Evolutionary conservation across 2,888 invertebrate species (phyloP).

Genomic region (Zygaena filipendulae): DNA sequence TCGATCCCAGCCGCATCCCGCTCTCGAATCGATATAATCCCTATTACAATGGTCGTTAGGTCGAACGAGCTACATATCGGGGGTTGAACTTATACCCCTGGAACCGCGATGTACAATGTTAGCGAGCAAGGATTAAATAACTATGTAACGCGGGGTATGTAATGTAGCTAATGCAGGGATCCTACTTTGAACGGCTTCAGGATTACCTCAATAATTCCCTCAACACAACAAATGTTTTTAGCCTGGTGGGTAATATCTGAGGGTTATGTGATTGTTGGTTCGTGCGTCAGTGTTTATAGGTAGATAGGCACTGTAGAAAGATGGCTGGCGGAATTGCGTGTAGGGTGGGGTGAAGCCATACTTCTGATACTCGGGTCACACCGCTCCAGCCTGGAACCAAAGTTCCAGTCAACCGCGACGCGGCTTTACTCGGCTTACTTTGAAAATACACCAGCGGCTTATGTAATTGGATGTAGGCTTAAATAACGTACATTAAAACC

Average conservation of each 20-base stretch:
- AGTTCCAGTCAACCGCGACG: conserved; percentile 38
- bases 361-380: conserved; percentile 34
- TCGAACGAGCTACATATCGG: conserved; percentile 28
- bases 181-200: conserved; percentile 62
- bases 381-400: conserved; percentile 34
- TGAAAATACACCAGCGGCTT: too few relatives aligned
- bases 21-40: conserved; percentile 35
- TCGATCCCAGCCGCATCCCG: conserved; percentile 34
- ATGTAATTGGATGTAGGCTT: conserved; percentile 36
- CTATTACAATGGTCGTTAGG: conserved; percentile 41
- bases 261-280: conserved; percentile 17
- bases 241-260: conserved; percentile 25
- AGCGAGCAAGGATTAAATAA: conserved; percentile 59
- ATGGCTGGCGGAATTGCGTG: conserved; percentile 26
- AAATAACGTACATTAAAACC: too few relatives aligned
- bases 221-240: conserved; percentile 62
- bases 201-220: conserved; percentile 61
- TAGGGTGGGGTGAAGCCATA: conserved; percentile 47
- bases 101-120: conserved; percentile 34
- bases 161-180: conserved; percentile 62
- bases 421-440: conserved; percentile 34
- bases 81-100: conserved; percentile 19
- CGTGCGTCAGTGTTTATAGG: conserved; percentile 1
- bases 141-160: conserved; percentile 56
- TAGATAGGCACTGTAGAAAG: conserved; percentile 14